Evolutionary conservation across 64 coral and sea anemone species (phyloP).

Genomic region (Pocillopora verrucosa): DNA sequence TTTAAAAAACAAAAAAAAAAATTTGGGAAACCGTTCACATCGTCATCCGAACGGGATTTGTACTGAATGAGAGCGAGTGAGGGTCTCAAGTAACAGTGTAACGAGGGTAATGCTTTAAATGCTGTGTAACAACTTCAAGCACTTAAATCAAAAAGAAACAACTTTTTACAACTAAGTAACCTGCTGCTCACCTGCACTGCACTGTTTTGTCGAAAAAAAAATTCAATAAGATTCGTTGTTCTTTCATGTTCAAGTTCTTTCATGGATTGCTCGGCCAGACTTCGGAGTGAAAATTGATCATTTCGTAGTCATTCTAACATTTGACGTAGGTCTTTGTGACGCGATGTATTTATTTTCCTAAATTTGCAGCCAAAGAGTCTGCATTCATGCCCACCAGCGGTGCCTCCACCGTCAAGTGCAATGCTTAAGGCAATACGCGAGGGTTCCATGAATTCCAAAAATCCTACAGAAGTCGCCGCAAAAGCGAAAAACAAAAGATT

Average conservation of each 20-base stretch:
- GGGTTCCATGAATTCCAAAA: conserved; percentile 36
- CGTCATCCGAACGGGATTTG: too few species aligned
- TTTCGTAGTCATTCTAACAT: conserved; percentile 12
- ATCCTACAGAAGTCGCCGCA: conserved; percentile 44
- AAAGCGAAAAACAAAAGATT: conserved; percentile 54
- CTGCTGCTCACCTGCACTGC: conserved; percentile 27
- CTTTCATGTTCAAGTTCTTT: conserved; percentile 14
- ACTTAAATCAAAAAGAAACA: neutral
- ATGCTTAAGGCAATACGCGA: conserved; percentile 81
- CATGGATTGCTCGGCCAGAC: conserved; percentile 39
- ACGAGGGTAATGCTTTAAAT: neutral
- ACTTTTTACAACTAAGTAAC: neutral
- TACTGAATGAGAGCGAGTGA: neutral
- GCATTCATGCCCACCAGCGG: conserved; percentile 76
- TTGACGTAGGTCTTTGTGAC: conserved; percentile 4
- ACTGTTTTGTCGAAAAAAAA: neutral
- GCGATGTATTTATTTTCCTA: conserved; percentile 39
- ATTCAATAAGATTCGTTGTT: neutral
- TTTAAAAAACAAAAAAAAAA: too few species aligned
- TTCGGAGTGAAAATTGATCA: neutral
- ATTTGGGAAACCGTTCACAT: too few species aligned
- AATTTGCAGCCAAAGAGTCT: conserved; percentile 95
- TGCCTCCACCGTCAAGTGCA: conserved; percentile 68
- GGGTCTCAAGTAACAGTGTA: neutral
- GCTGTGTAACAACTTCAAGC: neutral